These are phyloP conservation scores for Nesidiocoris tenuis DNA, from an alignment of 2,888 invertebrate species.

Conservation along the genomic window DNA sequence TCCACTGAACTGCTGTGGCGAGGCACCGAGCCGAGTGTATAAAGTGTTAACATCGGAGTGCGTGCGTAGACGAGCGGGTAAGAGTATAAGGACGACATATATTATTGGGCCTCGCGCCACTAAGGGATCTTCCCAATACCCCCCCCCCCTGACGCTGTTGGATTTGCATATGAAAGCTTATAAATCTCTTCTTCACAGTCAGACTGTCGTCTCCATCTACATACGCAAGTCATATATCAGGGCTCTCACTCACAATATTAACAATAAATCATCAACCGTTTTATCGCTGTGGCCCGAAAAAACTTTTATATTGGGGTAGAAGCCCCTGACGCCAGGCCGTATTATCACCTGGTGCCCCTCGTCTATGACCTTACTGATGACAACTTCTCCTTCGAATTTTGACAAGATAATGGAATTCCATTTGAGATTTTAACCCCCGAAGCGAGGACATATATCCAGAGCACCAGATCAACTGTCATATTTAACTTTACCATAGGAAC, in stretches of 20 bases:
- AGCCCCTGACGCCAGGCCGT: constrained; percentile 3
- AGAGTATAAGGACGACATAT: constrained; percentile 47
- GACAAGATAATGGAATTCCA: no score
- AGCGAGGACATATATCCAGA: no score
- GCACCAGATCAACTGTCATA: no score
- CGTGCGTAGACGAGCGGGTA: constrained; percentile 1
- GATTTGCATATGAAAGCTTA: constrained; percentile 49
- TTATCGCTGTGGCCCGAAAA: constrained; percentile 38
- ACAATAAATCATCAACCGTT: constrained; percentile 48
- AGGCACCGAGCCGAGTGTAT: constrained; percentile 27
- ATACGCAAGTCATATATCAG: constrained; percentile 48
- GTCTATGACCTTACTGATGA: not conserved
- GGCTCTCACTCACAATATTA: constrained; percentile 48
- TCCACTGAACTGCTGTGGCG: not conserved
- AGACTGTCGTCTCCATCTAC: constrained; percentile 48
- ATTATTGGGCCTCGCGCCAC: constrained; percentile 45
- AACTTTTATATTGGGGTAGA: constrained; percentile 28
- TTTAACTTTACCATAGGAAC: no score
- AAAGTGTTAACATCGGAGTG: constrained; percentile 48
- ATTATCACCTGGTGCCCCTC: constrained; percentile 26
- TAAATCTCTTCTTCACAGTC: constrained; percentile 48
- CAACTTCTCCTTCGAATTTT: not conserved
- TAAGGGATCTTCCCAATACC: constrained; percentile 44
- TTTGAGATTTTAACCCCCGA: no score
- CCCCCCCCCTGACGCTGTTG: constrained; percentile 15